Percentiles rank a stretch among this genome's conserved stretches.
phyloP scores from a whole-genome alignment of 2,113 vertebrate genomes.

The Petrocephalus microphthalmus region DNA sequence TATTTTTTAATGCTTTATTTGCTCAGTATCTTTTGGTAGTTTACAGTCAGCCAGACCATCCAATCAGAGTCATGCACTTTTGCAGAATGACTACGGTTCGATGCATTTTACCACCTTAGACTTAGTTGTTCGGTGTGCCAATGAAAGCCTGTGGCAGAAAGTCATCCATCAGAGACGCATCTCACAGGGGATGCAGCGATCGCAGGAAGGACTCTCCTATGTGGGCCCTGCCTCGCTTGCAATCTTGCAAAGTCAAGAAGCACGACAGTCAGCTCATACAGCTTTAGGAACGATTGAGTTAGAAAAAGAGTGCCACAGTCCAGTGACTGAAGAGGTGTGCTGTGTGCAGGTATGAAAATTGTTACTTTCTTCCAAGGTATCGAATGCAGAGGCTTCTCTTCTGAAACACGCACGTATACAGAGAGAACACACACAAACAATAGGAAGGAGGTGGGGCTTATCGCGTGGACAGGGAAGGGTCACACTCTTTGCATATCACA shows the following conservation, averaged over 20 bases:
- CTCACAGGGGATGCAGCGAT: background rate
- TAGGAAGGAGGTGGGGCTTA: background rate
- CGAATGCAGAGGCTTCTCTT: background rate
- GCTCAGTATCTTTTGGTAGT: background rate
- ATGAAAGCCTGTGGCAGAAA: constrained; percentile 8
- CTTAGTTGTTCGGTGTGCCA: background rate
- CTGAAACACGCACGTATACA: background rate
- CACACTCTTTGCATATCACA: background rate
- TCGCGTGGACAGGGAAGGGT: background rate
- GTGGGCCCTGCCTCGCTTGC: background rate
- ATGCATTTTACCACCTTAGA: background rate
- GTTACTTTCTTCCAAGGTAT: background rate
- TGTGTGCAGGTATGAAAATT: background rate
- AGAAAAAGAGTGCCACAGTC: background rate
- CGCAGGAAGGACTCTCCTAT: too few relatives aligned
- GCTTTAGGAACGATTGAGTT: background rate
- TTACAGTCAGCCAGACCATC: background rate
- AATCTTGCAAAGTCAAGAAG: background rate
- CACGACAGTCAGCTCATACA: background rate
- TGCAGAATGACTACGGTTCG: background rate
- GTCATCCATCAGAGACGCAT: background rate
- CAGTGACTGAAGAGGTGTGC: background rate
- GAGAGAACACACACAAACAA: background rate
- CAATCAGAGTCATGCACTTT: background rate
- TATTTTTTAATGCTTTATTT: background rate